Base-by-base conservation (phyloP, 2,797 vertebrate genomes). In the Alcedo quadribrachys region DNA sequence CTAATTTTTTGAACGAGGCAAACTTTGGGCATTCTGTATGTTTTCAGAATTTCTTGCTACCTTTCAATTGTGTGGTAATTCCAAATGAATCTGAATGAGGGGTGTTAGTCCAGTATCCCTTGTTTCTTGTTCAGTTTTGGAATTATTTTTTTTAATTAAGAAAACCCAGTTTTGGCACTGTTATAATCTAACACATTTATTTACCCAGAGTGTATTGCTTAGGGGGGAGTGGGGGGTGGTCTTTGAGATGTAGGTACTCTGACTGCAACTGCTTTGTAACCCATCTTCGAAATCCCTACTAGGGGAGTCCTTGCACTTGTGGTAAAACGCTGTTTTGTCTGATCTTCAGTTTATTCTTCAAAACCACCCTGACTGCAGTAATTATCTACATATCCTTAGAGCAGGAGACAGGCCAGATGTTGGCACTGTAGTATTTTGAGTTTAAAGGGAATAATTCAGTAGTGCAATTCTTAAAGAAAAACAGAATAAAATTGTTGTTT, bases 11-110 rank as follows among this genome's bases (percentile, higher is more conserved):
- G 67, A 94, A 78, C 1, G 55, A 91, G 90, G 85, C 85, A 80
- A 95, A 97, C 96, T 97, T 97, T 28, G 40, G 89, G 67, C 45
- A 62, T 92, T 74, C 7, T 40, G 37, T 73, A 35, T 54, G 53
- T 24, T 54, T 76, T 48, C 24, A 1, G 80, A 35, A 8, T 75
- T 81, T 88, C 66, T 81, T 3, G 6, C 50, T 54, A 9, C 87
- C 86, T 53, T 85, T 87, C 65, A 28, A 20, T 55, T 86, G 65
- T 32, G 33, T 17, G 40, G 33, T 62, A n/a, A 69, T 81, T 77
- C 57, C 22, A 3, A 18, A 9, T 48, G 18, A 37, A 60, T 57
- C 37, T 9, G n/a, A 66, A 61, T 69, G 0, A 0, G 13, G 28
- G 5, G 3, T 25, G 48, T 27, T 27, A 27, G 51, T 14, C 17